Conservation (phyloP, 2,888 invertebrate species). For the Drosophila cognata region DNA sequence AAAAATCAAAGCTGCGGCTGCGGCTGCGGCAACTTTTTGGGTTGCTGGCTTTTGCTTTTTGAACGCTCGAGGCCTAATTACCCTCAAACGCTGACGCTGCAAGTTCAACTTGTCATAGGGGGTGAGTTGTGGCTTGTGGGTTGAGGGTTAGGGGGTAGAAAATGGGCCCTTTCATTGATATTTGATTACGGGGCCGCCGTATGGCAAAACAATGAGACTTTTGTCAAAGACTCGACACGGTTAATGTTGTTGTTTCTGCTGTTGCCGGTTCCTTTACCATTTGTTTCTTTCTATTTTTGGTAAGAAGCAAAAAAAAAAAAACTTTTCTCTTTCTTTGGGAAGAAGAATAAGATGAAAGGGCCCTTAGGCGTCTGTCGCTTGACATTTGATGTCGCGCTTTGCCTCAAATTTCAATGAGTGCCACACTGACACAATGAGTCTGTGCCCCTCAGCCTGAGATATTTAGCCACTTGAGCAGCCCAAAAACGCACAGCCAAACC, state of each 20-base stretch:
- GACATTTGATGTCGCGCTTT: slow-evolving; percentile 69
- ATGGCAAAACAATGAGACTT: slow-evolving; percentile 66
- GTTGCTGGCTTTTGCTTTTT: slow-evolving; percentile 9
- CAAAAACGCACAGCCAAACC: slow-evolving; percentile 16
- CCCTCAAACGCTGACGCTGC: slow-evolving; percentile 46
- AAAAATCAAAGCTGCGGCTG: slow-evolving; percentile 7
- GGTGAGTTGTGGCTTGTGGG: slow-evolving; percentile 1
- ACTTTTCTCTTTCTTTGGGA: slow-evolving; percentile 2
- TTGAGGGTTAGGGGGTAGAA: background rate
- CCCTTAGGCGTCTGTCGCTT: slow-evolving; percentile 53
- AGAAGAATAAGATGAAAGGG: slow-evolving; percentile 14
- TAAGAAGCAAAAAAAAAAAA: background rate
- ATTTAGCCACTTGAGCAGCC: slow-evolving; percentile 67
- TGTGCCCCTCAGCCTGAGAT: slow-evolving; percentile 1
- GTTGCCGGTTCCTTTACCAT: background rate
- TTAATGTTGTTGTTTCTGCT: background rate
- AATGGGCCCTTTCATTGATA: slow-evolving; percentile 63
- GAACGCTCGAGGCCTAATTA: slow-evolving; percentile 60
- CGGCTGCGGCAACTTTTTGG: slow-evolving; percentile 4
- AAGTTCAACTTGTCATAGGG: slow-evolving; percentile 7
- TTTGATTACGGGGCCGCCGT: slow-evolving; percentile 65
- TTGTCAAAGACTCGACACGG: slow-evolving; percentile 42
- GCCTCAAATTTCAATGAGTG: slow-evolving; percentile 72
- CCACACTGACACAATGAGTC: slow-evolving; percentile 48
- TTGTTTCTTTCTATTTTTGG: slow-evolving; percentile 14